Conservation (phyloP, 2,888 invertebrate genomes). For the Dioctria linearis region DNA sequence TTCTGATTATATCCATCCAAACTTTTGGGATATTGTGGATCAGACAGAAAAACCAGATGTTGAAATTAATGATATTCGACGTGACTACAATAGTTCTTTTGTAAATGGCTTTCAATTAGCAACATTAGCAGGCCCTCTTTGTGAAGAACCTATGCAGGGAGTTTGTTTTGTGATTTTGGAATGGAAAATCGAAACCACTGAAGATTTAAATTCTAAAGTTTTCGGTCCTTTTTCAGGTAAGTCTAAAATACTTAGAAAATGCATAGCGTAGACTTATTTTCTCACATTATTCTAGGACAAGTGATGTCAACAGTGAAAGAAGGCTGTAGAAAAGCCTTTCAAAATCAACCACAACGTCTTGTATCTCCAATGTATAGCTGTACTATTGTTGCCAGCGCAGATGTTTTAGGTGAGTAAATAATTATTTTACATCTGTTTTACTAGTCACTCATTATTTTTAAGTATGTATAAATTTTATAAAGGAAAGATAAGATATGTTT, state of each 20-base stretch:
- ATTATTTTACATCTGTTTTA: too few relatives aligned
- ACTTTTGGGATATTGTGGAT: slow-evolving; percentile 72
- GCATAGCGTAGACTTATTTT: not conserved
- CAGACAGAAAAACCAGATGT: slow-evolving; percentile 66
- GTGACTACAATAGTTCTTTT: slow-evolving; percentile 83
- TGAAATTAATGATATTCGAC: slow-evolving; percentile 68
- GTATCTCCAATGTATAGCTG: slow-evolving; percentile 95
- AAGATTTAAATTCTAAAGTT: slow-evolving; percentile 67
- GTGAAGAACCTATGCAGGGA: slow-evolving; percentile 97
- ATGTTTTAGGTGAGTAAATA: slow-evolving; percentile 85
- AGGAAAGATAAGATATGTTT: too few relatives aligned
- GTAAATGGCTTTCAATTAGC: slow-evolving; percentile 91
- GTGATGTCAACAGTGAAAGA: slow-evolving; percentile 93
- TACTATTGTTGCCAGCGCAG: slow-evolving; percentile 87
- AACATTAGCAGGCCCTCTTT: slow-evolving; percentile 91
- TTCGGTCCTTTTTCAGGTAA: slow-evolving; percentile 74
- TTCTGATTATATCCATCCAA: slow-evolving; percentile 77
- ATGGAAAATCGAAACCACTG: slow-evolving; percentile 77
- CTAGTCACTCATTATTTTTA: too few relatives aligned
- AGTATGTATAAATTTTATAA: too few relatives aligned
- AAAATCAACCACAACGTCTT: slow-evolving; percentile 89
- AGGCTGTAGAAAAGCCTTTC: slow-evolving; percentile 89
- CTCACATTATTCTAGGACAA: slow-evolving; percentile 76
- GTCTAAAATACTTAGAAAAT: too few relatives aligned
- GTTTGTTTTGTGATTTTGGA: slow-evolving; percentile 92